Conservation (phyloP, 2,797 vertebrate species). For the Cynopterus sphinx region DNA sequence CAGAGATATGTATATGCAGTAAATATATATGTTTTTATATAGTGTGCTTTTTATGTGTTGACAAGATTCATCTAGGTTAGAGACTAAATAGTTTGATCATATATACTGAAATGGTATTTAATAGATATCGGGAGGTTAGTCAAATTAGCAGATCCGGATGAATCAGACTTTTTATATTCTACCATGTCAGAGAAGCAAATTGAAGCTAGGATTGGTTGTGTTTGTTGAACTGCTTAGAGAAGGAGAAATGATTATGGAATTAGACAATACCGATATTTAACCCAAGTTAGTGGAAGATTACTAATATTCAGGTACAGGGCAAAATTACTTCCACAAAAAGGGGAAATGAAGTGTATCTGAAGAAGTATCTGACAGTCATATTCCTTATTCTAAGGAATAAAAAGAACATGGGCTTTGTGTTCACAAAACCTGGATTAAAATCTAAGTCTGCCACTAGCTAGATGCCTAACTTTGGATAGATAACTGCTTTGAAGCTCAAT, state of each 20-base stretch:
- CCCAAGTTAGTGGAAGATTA: not conserved
- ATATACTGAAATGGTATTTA: not conserved
- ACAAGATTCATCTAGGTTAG: not conserved
- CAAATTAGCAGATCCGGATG: not conserved
- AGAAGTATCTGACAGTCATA: not conserved
- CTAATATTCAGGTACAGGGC: not conserved
- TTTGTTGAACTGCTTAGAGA: not conserved
- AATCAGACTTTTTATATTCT: not conserved
- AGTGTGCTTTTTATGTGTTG: not conserved
- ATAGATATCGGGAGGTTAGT: not conserved
- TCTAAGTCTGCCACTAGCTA: not conserved
- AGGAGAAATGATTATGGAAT: not conserved
- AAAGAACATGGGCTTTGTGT: not conserved
- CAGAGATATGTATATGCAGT: not conserved
- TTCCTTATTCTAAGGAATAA: conserved; percentile 21
- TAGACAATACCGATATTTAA: not conserved
- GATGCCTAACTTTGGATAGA: not conserved
- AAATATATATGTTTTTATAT: not conserved
- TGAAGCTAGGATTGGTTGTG: not conserved
- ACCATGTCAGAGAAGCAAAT: not conserved
- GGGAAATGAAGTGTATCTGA: not conserved
- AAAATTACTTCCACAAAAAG: not conserved
- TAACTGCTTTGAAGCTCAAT: not conserved
- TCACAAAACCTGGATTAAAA: conserved; percentile 21
- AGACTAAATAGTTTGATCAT: not conserved